These are phyloP conservation scores for Heliothis subflexa DNA, from an alignment of 1,140 invertebrate species.

Conservation along the genomic window DNA sequence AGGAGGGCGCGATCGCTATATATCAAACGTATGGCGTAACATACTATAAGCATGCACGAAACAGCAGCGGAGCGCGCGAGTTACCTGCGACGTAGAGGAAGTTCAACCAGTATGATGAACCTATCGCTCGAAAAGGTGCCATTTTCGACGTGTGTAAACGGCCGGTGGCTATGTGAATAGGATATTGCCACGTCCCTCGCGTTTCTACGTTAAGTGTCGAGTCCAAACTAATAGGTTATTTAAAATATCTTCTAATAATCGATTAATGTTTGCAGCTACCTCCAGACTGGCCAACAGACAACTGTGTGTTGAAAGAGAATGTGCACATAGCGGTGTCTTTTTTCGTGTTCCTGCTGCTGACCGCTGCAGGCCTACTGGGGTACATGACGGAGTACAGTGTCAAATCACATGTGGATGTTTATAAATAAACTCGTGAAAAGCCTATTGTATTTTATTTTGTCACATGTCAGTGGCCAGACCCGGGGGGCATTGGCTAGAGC, in stretches of 20 bases:
- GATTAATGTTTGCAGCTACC: not conserved
- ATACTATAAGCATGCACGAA: no score
- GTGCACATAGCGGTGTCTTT: not conserved
- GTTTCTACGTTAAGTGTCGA: no score
- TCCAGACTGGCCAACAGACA: not conserved
- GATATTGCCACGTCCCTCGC: no score
- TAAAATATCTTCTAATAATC: not conserved
- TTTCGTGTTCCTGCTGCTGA: not conserved
- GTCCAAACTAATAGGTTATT: no score
- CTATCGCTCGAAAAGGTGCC: no score
- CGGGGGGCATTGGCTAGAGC: not conserved
- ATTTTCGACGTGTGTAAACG: no score
- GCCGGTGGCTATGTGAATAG: no score
- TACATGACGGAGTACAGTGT: not conserved
- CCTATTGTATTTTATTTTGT: not conserved
- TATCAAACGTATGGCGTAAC: no score
- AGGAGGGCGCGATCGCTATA: no score
- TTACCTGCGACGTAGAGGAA: no score
- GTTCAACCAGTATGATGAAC: no score
- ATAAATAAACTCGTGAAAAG: conserved; percentile 30
- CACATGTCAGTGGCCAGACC: not conserved
- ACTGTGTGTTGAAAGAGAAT: not conserved
- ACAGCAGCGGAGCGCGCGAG: no score
- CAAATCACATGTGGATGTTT: conserved; percentile 7
- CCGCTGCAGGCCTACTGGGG: not conserved